Evolutionary conservation across 2,797 vertebrate species (phyloP), one percentile per base, ranked within the genome.

Genomic region (Sebastes steindachneri): DNA sequence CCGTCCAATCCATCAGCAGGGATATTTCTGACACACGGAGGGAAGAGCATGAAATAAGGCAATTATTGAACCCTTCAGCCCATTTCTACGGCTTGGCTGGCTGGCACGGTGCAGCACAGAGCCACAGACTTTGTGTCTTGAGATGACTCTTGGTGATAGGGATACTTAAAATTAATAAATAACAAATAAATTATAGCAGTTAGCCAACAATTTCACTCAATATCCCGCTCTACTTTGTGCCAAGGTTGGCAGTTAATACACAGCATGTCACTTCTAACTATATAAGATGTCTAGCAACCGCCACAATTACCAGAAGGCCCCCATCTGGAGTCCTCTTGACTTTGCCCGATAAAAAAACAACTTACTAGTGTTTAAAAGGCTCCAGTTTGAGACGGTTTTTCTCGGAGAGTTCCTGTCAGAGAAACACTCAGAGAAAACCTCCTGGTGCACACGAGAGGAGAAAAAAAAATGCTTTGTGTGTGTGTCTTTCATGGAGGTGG

Each of bases 11-110:
- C 94, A 95, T 96, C 96, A 96, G 93, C 84, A 78, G 87, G 90
- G 94, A 92, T 90, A 93, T 94, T 94, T 96, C 91, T 95, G 95
- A 96, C 95, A 96, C 95, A 91, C 89, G 58, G 92, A 86, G 92
- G 90, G 93, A 95, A 94, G 95, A 95, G 95, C 96, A 95, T 96
- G 96, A 96, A 96, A 96, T 96, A 96, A 95, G 92, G 95, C 95
- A 96, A 96, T 96, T 96, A 96, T 96, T 95, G 95, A 96, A 94
- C 95, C 93, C 95, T 95, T 94, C 93, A 93, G 90, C 86, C 93
- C 85, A 94, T 95, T 96, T 94, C 93, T 92, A 91, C 88, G 90
- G 92, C 88, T 88, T 17, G 79, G 79, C 85, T 80, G 71, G 67
- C 79, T 68, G 84, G 82, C 68, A 17, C 19, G 29, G 79, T 66